A percentile compares a stretch with the other conserved stretches of the same genome.
Evolutionary conservation across 2,888 invertebrate species (phyloP).

Genomic region (Acrobasis consociella): DNA sequence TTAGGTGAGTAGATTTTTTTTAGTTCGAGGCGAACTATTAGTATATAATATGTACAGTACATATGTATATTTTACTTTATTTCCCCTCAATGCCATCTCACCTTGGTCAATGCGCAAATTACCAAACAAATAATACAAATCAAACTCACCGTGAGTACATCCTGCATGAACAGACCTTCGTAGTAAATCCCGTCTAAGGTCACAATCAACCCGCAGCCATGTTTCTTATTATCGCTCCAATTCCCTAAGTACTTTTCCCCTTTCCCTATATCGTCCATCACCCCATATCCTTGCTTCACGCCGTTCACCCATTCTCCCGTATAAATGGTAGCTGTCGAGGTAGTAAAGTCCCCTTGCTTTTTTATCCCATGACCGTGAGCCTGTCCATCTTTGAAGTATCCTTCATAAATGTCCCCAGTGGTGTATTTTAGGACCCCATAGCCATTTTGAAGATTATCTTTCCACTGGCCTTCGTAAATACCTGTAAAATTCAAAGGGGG

Average conservation of each 20-base stretch:
- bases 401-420: constrained; percentile 92
- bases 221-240: constrained; percentile 92
- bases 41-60: no score
- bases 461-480: constrained; percentile 91
- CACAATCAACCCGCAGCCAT: constrained; percentile 93
- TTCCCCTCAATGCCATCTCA: neutral
- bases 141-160: constrained; percentile 86
- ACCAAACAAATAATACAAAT: neutral
- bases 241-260: constrained; percentile 96
- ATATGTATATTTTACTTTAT: no score
- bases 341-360: constrained; percentile 90
- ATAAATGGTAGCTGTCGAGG: constrained; percentile 89
- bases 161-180: constrained; percentile 92
- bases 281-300: constrained; percentile 92
- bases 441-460: constrained; percentile 92
- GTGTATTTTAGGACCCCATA: constrained; percentile 88
- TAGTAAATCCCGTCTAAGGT: constrained; percentile 96
- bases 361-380: constrained; percentile 93
- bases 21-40: no score
- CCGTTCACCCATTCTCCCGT: constrained; percentile 95
- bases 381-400: constrained; percentile 92
- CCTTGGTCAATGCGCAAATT: constrained; percentile 7
- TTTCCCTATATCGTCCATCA: constrained; percentile 92
- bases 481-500: constrained; percentile 63
- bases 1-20: no score